Evolutionary conservation across 2,113 vertebrate genomes (phyloP).

Genomic region (Calyptommatus sinebrachiatus): DNA sequence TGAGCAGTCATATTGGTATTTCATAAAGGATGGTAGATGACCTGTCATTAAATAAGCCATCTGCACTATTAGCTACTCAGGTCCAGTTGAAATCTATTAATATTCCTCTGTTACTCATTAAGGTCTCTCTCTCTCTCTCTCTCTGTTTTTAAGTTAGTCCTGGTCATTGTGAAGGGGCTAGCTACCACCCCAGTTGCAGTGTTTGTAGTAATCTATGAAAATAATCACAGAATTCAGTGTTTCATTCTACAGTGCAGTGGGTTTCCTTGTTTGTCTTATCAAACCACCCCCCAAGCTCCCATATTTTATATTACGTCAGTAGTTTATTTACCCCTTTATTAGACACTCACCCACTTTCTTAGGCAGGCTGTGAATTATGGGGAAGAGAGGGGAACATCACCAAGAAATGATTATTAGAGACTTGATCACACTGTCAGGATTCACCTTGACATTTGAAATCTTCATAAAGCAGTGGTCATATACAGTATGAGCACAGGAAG

Average conservation of each 20-base stretch:
- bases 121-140: neutral
- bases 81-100: neutral
- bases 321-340: slow-evolving; percentile 11
- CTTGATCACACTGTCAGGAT: neutral
- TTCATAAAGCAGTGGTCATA: neutral
- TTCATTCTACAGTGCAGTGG: neutral
- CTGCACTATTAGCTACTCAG: neutral
- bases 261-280: slow-evolving; percentile 12
- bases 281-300: slow-evolving; percentile 6
- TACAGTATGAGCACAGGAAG: no score
- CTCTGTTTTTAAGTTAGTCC: slow-evolving; percentile 29
- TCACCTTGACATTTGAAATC: neutral
- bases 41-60: neutral
- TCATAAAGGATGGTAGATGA: slow-evolving; percentile 8
- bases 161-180: slow-evolving; percentile 12
- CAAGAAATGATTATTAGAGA: neutral
- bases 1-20: slow-evolving; percentile 1
- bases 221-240: slow-evolving; percentile 19
- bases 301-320: slow-evolving; percentile 10
- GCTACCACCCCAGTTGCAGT: slow-evolving; percentile 20
- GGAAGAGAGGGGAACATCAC: no score
- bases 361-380: slow-evolving; percentile 14
- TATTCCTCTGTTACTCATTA: slow-evolving; percentile 16
- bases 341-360: neutral
- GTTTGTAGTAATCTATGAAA: slow-evolving; percentile 43